A percentile compares a stretch with the other conserved stretches of the same genome.
Conservation (phyloP, 2,888 invertebrate genomes). For the Julus scandinavius region DNA sequence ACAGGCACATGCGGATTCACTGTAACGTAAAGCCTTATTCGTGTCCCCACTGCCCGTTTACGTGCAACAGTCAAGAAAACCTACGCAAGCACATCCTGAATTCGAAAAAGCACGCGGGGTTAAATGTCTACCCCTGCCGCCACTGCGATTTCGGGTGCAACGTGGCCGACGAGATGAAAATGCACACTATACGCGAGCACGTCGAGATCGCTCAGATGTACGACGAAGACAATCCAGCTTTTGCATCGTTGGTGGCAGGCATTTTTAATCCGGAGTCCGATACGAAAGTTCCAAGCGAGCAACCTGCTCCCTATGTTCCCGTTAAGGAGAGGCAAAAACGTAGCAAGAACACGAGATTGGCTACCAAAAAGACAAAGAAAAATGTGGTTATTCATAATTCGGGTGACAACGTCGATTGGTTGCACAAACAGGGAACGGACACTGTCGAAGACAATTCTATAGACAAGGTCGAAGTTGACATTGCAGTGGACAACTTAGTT, state of each 20-base stretch:
- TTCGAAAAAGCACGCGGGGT: slow-evolving; percentile 81
- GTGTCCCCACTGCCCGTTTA: slow-evolving; percentile 75
- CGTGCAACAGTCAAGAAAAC: slow-evolving; percentile 77
- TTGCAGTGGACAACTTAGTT: background rate
- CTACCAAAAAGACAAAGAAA: background rate
- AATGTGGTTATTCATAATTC: background rate
- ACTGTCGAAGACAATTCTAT: background rate
- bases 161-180: slow-evolving; percentile 28
- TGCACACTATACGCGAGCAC: background rate
- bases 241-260: slow-evolving; percentile 40
- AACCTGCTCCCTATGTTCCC: slow-evolving; percentile 34
- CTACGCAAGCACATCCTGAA: slow-evolving; percentile 86
- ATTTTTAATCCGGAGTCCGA: background rate
- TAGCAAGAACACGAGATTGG: background rate
- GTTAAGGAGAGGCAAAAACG: background rate
- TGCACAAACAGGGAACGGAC: background rate
- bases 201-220: background rate
- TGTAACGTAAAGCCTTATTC: slow-evolving; percentile 66
- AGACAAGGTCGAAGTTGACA: background rate
- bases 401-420: background rate
- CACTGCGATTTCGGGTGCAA: slow-evolving; percentile 68
- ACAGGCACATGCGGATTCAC: slow-evolving; percentile 66
- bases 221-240: slow-evolving; percentile 29
- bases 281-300: background rate
- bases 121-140: slow-evolving; percentile 81